These are phyloP conservation scores for Epicauta chinensis DNA, from an alignment of 1,140 invertebrate genomes.

Conservation along the genomic window DNA sequence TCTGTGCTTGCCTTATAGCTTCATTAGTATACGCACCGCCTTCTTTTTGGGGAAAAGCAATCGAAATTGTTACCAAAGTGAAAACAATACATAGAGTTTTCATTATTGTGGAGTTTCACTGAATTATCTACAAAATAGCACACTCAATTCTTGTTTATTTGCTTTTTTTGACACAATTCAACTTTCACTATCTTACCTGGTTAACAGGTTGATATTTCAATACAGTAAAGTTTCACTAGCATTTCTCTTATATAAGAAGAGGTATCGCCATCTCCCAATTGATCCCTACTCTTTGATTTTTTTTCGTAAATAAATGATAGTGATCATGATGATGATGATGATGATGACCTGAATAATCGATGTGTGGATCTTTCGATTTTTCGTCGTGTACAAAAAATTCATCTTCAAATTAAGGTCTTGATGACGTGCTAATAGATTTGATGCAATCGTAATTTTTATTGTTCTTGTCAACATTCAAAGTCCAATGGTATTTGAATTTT, in stretches of 20 bases:
- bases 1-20: slow-evolving; percentile 78
- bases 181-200: slow-evolving; percentile 17
- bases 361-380: neutral
- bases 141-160: neutral
- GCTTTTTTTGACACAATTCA: neutral
- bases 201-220: neutral
- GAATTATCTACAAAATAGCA: neutral
- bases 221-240: slow-evolving; percentile 11
- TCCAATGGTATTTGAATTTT: too few species aligned
- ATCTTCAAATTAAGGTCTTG: too few species aligned
- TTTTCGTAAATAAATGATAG: too few species aligned
- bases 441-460: slow-evolving; percentile 1
- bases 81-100: slow-evolving; percentile 43
- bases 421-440: neutral
- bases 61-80: slow-evolving; percentile 44
- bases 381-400: too few species aligned
- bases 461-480: neutral
- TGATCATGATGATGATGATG: too few species aligned
- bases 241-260: slow-evolving; percentile 20
- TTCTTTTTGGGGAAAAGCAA: slow-evolving; percentile 61
- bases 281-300: neutral
- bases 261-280: slow-evolving; percentile 8
- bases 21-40: slow-evolving; percentile 75
- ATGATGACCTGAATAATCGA: slow-evolving; percentile 12
- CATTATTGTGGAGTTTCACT: slow-evolving; percentile 27